Conservation (phyloP, 2,113 vertebrate species). For the Tyrannus savana region DNA sequence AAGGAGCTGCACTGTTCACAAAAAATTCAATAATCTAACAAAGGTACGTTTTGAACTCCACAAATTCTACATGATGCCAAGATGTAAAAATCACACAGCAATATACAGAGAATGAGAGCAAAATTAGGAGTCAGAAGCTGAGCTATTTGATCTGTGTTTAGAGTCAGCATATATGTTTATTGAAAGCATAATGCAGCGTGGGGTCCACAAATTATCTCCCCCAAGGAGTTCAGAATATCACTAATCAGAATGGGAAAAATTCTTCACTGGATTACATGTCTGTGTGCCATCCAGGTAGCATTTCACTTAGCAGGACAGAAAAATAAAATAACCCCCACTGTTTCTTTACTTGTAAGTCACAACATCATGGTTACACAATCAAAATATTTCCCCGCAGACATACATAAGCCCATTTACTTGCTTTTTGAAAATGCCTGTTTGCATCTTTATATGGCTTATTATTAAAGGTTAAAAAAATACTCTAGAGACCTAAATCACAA, state of each 20-base stretch:
- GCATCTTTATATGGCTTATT: not conserved
- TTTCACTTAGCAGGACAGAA: not conserved
- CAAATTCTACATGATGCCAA: not conserved
- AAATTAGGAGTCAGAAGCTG: not conserved
- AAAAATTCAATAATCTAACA: not conserved
- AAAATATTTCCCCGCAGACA: not conserved
- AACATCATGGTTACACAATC: not conserved
- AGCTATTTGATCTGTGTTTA: not conserved
- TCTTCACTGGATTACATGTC: not conserved
- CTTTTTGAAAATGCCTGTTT: not conserved
- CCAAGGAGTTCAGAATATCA: not conserved
- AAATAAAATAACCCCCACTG: not conserved
- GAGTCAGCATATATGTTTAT: not conserved
- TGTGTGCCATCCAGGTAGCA: not conserved
- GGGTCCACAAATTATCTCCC: not conserved
- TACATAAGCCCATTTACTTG: not conserved
- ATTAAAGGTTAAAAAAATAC: not conserved
- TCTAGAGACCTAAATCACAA: not conserved
- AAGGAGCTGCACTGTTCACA: not conserved
- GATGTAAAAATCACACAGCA: not conserved
- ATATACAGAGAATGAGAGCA: not conserved
- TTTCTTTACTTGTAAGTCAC: not conserved
- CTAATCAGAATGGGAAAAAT: constrained; percentile 6
- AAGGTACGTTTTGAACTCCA: not conserved
- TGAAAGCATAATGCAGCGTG: not conserved